Percentiles rank a stretch among this genome's conserved stretches.
phyloP scores from a whole-genome alignment of 2,113 vertebrate species.

The Dermatemys mawii region DNA sequence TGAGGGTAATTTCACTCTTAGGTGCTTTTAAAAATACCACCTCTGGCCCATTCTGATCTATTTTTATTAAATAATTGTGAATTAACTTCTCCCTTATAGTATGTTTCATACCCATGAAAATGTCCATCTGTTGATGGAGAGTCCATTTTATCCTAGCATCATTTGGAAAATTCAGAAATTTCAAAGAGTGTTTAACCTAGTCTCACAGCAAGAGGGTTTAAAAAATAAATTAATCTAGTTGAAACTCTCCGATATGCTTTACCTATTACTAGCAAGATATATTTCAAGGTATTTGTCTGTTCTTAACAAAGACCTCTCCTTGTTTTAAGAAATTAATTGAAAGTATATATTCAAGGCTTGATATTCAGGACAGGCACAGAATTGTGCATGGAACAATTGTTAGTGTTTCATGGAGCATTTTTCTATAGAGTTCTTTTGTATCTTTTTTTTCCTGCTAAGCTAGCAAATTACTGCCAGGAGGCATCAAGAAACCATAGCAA shows the following conservation, averaged over 20 bases:
- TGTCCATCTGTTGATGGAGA: constrained; percentile 9
- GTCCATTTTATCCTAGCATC: constrained; percentile 7
- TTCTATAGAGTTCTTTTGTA: constrained; percentile 42
- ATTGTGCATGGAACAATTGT: constrained; percentile 48
- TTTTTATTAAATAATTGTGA: background rate
- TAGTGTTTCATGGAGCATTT: constrained; percentile 19
- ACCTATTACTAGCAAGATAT: constrained; percentile 32
- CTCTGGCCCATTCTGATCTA: background rate
- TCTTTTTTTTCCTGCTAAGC: constrained; percentile 35
- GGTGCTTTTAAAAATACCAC: background rate
- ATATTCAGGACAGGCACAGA: constrained; percentile 44
- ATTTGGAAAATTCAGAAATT: background rate
- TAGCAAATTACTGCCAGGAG: constrained; percentile 53
- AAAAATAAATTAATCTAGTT: constrained; percentile 8
- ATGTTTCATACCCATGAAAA: constrained; percentile 8
- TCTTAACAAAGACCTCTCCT: constrained; percentile 33
- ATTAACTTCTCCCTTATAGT: background rate
- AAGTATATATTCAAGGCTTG: constrained; percentile 55
- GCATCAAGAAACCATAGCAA: constrained; percentile 68
- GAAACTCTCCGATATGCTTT: constrained; percentile 44
- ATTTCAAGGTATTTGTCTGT: constrained; percentile 17
- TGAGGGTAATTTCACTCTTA: background rate
- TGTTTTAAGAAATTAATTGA: background rate
- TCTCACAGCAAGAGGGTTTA: constrained; percentile 1
- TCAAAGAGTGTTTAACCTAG: constrained; percentile 31